Evolutionary conservation across 2,888 invertebrate species (phyloP).

Genomic region (Volucella zonaria): DNA sequence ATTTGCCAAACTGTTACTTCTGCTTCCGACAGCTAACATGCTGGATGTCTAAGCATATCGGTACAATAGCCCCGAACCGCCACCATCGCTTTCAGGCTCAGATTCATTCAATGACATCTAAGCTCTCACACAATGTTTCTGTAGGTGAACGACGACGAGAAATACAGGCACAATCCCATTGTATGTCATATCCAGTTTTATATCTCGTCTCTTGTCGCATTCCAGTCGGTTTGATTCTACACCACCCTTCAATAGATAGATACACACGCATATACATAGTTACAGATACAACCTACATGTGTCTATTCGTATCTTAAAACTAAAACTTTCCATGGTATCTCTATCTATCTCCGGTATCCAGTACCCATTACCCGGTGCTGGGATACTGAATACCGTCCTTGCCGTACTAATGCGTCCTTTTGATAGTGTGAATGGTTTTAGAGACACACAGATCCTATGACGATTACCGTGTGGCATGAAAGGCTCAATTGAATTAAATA

Average conservation of each 20-base stretch:
- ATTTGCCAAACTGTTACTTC: constrained; percentile 74
- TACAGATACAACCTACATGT: constrained; percentile 5
- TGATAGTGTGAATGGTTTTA: constrained; percentile 70
- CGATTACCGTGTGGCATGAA: constrained; percentile 74
- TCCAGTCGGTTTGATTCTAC: constrained; percentile 69
- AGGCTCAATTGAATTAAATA: constrained; percentile 74
- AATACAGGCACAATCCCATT: constrained; percentile 53
- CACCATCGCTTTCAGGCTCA: constrained; percentile 42
- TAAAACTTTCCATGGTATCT: constrained; percentile 62
- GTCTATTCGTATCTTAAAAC: constrained; percentile 57
- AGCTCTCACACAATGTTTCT: constrained; percentile 40
- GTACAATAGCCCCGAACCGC: constrained; percentile 51
- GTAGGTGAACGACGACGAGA: constrained; percentile 50
- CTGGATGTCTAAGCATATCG: constrained; percentile 73
- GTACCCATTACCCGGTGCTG: not conserved
- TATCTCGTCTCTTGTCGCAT: constrained; percentile 72
- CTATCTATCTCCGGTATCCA: constrained; percentile 19
- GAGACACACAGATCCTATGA: constrained; percentile 67
- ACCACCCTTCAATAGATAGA: constrained; percentile 39
- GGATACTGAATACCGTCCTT: constrained; percentile 17
- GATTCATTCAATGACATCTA: constrained; percentile 66
- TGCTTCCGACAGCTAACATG: constrained; percentile 74
- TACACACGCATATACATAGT: not conserved
- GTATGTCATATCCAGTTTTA: constrained; percentile 71
- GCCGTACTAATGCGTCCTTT: constrained; percentile 62